A percentile compares a stretch with the other conserved stretches of the same genome.
Conservation (phyloP, 2,797 vertebrate species). For the Allobates femoralis region DNA sequence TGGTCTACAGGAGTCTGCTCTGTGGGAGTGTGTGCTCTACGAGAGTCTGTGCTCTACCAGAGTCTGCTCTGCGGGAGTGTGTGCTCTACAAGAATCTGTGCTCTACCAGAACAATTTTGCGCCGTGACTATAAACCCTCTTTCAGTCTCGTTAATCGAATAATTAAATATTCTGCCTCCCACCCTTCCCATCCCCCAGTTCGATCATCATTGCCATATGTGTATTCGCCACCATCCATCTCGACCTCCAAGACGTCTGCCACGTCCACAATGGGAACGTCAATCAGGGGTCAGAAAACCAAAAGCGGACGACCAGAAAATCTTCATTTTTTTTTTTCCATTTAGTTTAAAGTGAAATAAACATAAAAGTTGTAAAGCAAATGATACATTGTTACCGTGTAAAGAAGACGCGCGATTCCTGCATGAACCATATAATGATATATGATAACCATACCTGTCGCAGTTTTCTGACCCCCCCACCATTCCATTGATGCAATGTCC, state of each 20-base stretch:
- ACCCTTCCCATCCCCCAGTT: neutral
- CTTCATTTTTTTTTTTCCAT: neutral
- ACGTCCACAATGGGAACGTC: neutral
- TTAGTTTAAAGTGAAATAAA: neutral
- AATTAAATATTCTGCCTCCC: neutral
- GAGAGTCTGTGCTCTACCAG: no score
- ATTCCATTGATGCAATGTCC: neutral
- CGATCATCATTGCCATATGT: neutral
- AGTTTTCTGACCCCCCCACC: neutral
- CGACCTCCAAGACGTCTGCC: neutral
- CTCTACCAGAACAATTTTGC: neutral
- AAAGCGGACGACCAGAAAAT: neutral
- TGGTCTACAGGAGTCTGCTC: no score
- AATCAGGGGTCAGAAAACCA: conserved; percentile 8
- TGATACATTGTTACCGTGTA: conserved; percentile 19
- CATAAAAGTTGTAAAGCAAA: conserved; percentile 5
- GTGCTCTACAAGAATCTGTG: neutral
- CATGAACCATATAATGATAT: conserved; percentile 15
- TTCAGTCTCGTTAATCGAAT: neutral
- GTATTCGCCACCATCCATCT: neutral
- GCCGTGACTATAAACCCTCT: neutral
- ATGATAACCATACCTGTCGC: neutral
- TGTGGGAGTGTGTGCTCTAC: no score
- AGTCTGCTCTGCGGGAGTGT: no score
- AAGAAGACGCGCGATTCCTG: neutral